Conservation (phyloP, 2,797 vertebrate genomes). For the Orientallactaga sibirica region DNA sequence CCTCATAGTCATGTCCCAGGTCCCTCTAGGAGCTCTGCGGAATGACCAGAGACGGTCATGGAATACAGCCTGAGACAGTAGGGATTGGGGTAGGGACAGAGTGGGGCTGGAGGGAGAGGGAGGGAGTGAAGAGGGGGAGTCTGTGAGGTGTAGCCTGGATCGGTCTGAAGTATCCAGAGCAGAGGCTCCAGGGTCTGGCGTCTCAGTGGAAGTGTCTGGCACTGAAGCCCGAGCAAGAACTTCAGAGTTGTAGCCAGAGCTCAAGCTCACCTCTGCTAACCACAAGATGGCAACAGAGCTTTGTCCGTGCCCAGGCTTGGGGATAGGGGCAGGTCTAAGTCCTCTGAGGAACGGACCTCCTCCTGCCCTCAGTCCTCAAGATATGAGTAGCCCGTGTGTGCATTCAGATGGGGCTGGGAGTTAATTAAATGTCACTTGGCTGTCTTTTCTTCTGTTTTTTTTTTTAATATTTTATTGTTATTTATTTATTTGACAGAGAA, state of each 20-base stretch:
- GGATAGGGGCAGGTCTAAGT: not conserved
- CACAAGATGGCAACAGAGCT: conserved; percentile 89
- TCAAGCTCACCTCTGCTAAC: conserved; percentile 37
- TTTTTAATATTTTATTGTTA: no score
- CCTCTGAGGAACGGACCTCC: not conserved
- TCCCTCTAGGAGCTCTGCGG: not conserved
- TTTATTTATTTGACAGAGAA: no score
- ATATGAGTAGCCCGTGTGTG: not conserved
- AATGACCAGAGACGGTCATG: not conserved
- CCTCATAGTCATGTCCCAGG: not conserved
- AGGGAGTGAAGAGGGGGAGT: not conserved
- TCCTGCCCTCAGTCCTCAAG: not conserved
- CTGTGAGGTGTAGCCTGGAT: not conserved
- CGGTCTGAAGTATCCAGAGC: not conserved
- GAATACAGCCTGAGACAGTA: rapidly evolving
- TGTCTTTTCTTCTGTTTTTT: not conserved
- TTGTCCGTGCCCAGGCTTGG: conserved; percentile 62
- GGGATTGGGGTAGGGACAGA: rapidly evolving
- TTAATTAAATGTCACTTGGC: not conserved
- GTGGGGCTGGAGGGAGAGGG: not conserved
- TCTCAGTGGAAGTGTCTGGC: not conserved
- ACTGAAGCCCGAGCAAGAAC: not conserved
- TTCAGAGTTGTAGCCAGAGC: not conserved
- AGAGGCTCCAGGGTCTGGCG: not conserved
- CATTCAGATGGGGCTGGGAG: not conserved